Base-by-base conservation (phyloP, 2,888 invertebrate species). In the Xestia c-nigrum region DNA sequence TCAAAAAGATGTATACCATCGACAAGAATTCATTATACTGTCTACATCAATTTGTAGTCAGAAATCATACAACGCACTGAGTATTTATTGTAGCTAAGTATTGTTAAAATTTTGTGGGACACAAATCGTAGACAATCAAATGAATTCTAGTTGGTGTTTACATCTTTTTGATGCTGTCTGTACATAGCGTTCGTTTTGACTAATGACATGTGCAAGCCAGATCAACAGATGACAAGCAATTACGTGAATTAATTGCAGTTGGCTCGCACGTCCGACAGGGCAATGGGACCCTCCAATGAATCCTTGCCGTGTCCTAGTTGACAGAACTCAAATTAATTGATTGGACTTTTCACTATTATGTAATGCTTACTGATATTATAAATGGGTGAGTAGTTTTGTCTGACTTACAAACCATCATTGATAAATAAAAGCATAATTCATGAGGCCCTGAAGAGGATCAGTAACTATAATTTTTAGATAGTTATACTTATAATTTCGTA, bases 221-320 rank as follows among this genome's bases (percentile, higher is more conserved):
- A 95, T 95, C 94, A 94, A 94, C 94, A 94, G 94, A 94, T 94
- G 94, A 94, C 94, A 94, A 92, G 93, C 93, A 94, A 95, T 95
- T 95, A 95, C 93, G 94, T 91, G 86, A 92, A 95, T 95, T 95
- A 95, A 95, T 95, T 91, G 93, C 91, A 84, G 85, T 86, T 86
- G 89, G 83, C 68, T 75, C 76, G 85, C 66, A 78, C 84, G 74
- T 64, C 76, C 84, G 87, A 85, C 83, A 76, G 84, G 78, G 73
- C 78, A 80, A 72, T 80, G 76, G 68, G 72, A 76, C 84, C 78
- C 87, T 85, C 78, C 76, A 89, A 83, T 87, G 87, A 87, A 90
- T 89, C 88, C 89, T 89, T 85, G 85, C 81, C 81, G 78, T 81
- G 83, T 80, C 79, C 85, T 80, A 63, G 67, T 74, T 81, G 80